phyloP scores from a whole-genome alignment of 1,140 invertebrate genomes.

The Pteromalus puparum region DNA sequence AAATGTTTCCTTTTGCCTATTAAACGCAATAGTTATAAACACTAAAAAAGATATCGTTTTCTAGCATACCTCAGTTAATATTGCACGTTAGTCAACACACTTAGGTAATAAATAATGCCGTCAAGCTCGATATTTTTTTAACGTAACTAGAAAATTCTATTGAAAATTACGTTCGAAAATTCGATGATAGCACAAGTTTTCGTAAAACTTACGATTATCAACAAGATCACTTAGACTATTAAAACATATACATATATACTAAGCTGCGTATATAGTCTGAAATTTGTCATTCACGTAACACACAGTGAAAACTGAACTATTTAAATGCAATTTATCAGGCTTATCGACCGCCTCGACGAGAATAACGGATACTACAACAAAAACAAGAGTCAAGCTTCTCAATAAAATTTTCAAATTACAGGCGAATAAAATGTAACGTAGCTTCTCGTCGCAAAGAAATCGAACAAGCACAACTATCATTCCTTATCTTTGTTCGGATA shows the following conservation, averaged over 20 bases:
- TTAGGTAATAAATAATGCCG: conserved; percentile 48
- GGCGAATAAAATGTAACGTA: conserved; percentile 14
- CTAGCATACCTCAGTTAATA: conserved; percentile 37
- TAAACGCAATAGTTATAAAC: conserved; percentile 17
- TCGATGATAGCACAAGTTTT: not conserved
- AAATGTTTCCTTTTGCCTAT: conserved; percentile 24
- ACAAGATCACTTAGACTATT: not conserved
- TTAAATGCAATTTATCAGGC: not conserved
- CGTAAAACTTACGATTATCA: not conserved
- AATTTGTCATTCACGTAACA: not conserved
- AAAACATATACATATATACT: not conserved
- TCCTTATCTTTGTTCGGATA: not conserved
- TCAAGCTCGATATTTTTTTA: conserved; percentile 15
- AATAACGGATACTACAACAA: not conserved
- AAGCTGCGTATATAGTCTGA: not conserved
- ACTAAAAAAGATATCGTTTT: conserved; percentile 41
- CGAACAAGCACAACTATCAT: not conserved
- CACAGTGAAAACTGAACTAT: not conserved
- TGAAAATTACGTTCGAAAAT: not conserved
- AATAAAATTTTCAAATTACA: conserved; percentile 15
- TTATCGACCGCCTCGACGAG: not conserved
- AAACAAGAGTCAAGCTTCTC: conserved; percentile 27
- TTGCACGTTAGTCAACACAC: conserved; percentile 51
- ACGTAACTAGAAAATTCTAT: conserved; percentile 35
- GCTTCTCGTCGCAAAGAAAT: not conserved